Evolutionary conservation across 2,888 invertebrate species (phyloP).

Genomic region (Archips crataeganus): DNA sequence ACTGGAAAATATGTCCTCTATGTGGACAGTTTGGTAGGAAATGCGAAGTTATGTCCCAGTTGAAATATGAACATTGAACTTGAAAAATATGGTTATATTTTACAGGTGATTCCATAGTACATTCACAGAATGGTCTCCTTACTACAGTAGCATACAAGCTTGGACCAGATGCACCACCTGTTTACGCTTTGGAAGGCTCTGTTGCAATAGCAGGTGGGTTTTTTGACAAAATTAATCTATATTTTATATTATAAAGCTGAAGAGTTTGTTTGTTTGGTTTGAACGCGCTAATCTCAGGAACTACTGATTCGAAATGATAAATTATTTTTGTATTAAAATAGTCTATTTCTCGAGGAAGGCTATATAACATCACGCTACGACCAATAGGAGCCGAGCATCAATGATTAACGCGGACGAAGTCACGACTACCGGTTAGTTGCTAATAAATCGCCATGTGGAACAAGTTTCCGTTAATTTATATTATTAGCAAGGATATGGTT

Average conservation of each 20-base stretch:
- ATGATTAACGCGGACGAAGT: no score
- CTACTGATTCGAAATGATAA: no score
- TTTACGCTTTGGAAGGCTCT: conserved; percentile 97
- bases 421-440: neutral
- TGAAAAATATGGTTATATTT: neutral
- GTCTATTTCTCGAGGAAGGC: no score
- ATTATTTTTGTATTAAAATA: no score
- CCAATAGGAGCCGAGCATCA: no score
- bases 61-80: no score
- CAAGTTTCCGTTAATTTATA: neutral
- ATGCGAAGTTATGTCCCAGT: neutral
- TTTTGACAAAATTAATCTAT: neutral
- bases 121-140: conserved; percentile 94
- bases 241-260: no score
- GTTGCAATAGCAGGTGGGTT: conserved; percentile 91
- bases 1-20: no score
- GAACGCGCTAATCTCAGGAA: no score
- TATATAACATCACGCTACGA: no score
- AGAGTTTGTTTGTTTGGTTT: no score
- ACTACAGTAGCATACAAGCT: conserved; percentile 97
- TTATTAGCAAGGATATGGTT: neutral
- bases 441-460: neutral
- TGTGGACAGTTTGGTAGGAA: neutral
- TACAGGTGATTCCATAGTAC: conserved; percentile 89
- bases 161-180: conserved; percentile 90